Conservation (phyloP, 2,797 vertebrate species). For the Notamacropus eugenii region DNA sequence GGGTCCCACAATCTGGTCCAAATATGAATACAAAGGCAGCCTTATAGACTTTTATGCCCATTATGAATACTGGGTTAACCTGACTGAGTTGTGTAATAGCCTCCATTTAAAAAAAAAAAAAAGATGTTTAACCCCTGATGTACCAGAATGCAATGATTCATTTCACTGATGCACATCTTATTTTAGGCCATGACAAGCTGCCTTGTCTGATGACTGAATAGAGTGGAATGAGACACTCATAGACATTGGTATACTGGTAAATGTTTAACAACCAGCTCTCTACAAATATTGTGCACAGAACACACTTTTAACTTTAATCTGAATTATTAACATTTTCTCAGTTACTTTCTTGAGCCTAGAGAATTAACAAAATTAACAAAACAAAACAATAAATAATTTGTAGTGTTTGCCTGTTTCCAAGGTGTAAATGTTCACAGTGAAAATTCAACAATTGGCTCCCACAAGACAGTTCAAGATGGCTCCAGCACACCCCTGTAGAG, state of each 20-base stretch:
- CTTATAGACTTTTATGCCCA: neutral
- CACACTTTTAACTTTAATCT: neutral
- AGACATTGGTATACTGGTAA: neutral
- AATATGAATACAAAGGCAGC: neutral
- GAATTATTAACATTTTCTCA: neutral
- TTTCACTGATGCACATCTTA: neutral
- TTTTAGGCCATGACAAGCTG: neutral
- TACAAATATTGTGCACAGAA: neutral
- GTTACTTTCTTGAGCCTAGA: neutral
- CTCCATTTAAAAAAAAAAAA: neutral
- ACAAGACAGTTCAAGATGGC: neutral
- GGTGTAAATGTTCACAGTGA: neutral
- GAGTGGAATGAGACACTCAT: neutral
- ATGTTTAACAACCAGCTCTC: neutral
- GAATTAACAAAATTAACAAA: neutral
- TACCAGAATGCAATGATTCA: neutral
- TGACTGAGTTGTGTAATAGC: neutral
- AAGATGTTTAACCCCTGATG: neutral
- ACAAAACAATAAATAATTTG: neutral
- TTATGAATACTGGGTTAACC: neutral
- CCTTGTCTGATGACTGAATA: neutral
- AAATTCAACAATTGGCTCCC: neutral
- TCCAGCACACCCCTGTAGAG: neutral
- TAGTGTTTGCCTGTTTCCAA: neutral
- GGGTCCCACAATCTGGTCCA: neutral